Evolutionary conservation across 2,113 vertebrate species (phyloP), one percentile per base, ranked within the genome.

Genomic region (Opisthocomus hoazin): DNA sequence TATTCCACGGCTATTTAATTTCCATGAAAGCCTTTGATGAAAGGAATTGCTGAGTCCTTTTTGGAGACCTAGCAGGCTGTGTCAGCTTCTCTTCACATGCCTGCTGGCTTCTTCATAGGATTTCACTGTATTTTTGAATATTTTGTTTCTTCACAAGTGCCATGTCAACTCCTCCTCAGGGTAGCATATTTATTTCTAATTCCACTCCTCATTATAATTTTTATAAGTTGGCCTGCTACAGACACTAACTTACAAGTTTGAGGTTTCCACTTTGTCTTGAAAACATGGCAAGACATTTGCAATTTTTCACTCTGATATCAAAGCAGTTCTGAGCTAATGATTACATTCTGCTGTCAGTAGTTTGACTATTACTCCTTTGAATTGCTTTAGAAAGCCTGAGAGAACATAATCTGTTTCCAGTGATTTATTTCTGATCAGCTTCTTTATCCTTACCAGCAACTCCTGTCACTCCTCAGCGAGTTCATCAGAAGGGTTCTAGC

Each of bases 91-190:
- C 29, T 80, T 92, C 81, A 83, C 29, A 57, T 57, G 58, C 75
- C 78, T 87, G 60, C 68, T 84, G 69, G 34, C 34, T 79, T 76
- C 87, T 84, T 96, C 91, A 91, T 92, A 94, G 65, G 48, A 64
- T 23, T 94, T 89, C 27, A 60, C 9, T 50, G 76, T 89, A 41
- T n/a, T 92, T 87, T 75, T 58, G 45, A 79, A 87, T 75, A 9
- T 84, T 64, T 92, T 87, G 6, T n/a, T 87, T 50, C 77, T 76
- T 89, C 64, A 76, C 36, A 89, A 95, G 50, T 68, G 30, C 4
- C 6, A 78, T 71, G 74, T 82, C 53, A 84, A 80, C 54, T 86
- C 50, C 57, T 88, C 70, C 30, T 70, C 56, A 60, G 4, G 21
- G 20, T 32, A 87, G 27, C 45, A 57, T 29, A 87, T 74, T 32